Conservation (phyloP, 1,140 invertebrate genomes). For the Bilobella aurantiaca region DNA sequence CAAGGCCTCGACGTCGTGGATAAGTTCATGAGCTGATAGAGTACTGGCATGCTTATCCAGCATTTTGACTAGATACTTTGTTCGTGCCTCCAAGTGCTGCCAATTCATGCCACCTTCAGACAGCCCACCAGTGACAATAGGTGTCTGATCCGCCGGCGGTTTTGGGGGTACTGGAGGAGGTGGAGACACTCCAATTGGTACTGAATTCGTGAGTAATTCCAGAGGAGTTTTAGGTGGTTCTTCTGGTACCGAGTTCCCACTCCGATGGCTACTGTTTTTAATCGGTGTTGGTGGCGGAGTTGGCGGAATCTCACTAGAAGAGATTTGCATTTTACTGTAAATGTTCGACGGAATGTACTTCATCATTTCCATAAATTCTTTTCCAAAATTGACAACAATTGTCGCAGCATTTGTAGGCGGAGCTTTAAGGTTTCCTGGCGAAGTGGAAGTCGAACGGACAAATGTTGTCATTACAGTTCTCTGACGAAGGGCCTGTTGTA, state of each 20-base stretch:
- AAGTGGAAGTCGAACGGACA: neutral
- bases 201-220: neutral
- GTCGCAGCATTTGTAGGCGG: neutral
- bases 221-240: neutral
- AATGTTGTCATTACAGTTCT: neutral
- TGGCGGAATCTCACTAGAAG: neutral
- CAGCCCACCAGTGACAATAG: neutral
- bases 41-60: neutral
- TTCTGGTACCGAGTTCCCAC: neutral
- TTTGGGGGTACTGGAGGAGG: neutral
- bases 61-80: conserved; percentile 23
- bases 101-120: conserved; percentile 6
- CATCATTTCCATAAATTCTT: neutral
- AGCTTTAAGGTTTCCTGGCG: neutral
- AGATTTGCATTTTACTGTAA: conserved; percentile 1
- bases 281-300: conserved; percentile 2
- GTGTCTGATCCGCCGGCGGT: neutral
- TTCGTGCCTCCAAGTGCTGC: conserved; percentile 24
- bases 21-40: conserved; percentile 10
- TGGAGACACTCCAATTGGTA: neutral
- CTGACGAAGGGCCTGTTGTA: neutral
- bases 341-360: neutral
- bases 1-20: conserved; percentile 24
- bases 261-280: neutral
- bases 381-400: neutral